Evolutionary conservation across 2,113 vertebrate species (phyloP), one percentile per base, ranked within the genome.

Genomic region (Marmota monax): DNA sequence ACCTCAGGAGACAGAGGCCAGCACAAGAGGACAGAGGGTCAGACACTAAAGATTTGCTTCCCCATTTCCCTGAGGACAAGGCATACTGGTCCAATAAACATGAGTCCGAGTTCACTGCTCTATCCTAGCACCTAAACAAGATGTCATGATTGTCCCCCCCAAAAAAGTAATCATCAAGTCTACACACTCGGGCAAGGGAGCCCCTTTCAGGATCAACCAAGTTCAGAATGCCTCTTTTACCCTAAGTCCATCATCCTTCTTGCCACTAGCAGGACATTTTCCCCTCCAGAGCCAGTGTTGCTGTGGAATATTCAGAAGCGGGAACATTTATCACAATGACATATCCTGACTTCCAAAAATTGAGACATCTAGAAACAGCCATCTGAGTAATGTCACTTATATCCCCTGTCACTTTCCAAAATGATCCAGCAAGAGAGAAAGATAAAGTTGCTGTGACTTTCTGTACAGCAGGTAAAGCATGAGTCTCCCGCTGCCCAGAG

Each of bases 351-450:
- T 96, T 97, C 53, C 77, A 97, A 86, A 97, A 98, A 97, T n/a
- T 95, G 51, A 97, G 94, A 97, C 92, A 95, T 90, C 92, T 91
- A 96, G 85, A 96, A 95, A 98, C 77, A 96, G 86, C 48, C 96
- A 84, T 93, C 72, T 96, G 93, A 96, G 92, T 96, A 92, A 95
- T 85, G 80, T 92, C 88, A 96, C 94, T 96, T 96, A 84, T 29
- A 93, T 83, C 53, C 77, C 82, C 92, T 92, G 94, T 97, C 96
- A 94, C 67, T 95, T 94, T 93, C 92, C 94, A 85, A 98, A 96
- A 94, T 29, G 67, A 97, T 95, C 61, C 70, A 53, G 70, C 18
- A 23, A 95, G n/a, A 84, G 16, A 82, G 16, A 95, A 96, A 98
- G 84, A 97, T 56, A 76, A 89, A 97, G 78, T 65, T 79, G 73